Evolutionary conservation across 53 echinoderm and acorn worm genomes (phyloP).

Genomic region (Stichopus horrens): DNA sequence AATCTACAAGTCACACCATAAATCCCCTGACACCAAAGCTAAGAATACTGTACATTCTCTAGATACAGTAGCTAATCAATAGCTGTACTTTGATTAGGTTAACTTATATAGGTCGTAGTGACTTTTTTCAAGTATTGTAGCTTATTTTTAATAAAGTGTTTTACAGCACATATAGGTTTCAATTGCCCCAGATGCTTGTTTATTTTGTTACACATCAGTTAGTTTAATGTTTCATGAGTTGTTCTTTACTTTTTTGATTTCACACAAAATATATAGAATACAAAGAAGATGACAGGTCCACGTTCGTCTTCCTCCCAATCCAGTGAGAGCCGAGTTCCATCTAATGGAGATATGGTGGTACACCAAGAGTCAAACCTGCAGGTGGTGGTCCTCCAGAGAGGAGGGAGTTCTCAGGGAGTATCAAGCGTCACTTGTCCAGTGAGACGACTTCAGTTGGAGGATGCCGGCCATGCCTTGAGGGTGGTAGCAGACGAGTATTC

Average conservation of each 20-base stretch:
- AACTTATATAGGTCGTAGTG: too few relatives aligned
- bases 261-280: not conserved
- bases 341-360: constrained; percentile 7
- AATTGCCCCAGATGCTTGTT: too few relatives aligned
- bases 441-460: not conserved
- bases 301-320: not conserved
- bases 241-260: not conserved
- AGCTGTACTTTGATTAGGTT: too few relatives aligned
- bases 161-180: too few relatives aligned
- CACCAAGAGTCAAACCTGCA: not conserved
- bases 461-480: constrained; percentile 2
- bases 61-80: too few relatives aligned
- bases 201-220: too few relatives aligned
- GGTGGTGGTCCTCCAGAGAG: not conserved
- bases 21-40: too few relatives aligned
- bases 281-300: constrained; percentile 3
- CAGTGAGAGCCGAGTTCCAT: not conserved
- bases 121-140: too few relatives aligned
- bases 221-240: too few relatives aligned
- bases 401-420: not conserved
- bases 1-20: too few relatives aligned
- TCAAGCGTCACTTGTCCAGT: not conserved
- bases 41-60: too few relatives aligned
- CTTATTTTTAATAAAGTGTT: too few relatives aligned
- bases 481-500: not conserved